Percentiles rank a stretch among this genome's conserved stretches.
phyloP scores from a whole-genome alignment of 2,797 vertebrate genomes.

The Cryptoprocta ferox region DNA sequence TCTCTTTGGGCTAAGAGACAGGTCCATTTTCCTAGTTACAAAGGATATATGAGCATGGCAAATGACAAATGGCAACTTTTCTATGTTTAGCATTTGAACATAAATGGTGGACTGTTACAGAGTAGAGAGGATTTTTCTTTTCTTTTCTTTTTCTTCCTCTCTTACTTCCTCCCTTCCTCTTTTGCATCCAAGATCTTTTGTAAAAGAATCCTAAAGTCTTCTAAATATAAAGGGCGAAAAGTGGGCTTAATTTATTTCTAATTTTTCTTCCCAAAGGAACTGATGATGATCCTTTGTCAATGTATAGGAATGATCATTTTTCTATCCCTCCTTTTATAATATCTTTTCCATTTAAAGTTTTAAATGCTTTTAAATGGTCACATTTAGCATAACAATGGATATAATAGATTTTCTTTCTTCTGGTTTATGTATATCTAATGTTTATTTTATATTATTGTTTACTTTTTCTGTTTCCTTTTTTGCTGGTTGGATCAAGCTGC shows the following conservation, averaged over 20 bases:
- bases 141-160: not conserved
- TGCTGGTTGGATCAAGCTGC: not conserved
- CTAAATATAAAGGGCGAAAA: not conserved
- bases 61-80: not conserved
- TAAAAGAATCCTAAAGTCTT: not conserved
- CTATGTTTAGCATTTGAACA: not conserved
- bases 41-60: not conserved
- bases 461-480: not conserved
- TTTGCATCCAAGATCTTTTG: not conserved
- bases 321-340: not conserved
- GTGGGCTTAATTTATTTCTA: not conserved
- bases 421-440: not conserved
- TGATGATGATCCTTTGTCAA: not conserved
- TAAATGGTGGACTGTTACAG: not conserved
- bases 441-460: not conserved
- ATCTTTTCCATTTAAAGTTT: not conserved
- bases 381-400: not conserved
- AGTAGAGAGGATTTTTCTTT: not conserved
- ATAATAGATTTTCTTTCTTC: not conserved
- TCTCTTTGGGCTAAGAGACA: not conserved
- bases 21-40: not conserved
- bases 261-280: not conserved
- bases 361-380: not conserved
- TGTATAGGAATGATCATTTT: not conserved
- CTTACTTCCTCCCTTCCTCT: not conserved